A percentile compares a stretch with the other conserved stretches of the same genome.
phyloP scores from a whole-genome alignment of 35 echinoderm and acorn worm species.

The Apostichopus japonicus region DNA sequence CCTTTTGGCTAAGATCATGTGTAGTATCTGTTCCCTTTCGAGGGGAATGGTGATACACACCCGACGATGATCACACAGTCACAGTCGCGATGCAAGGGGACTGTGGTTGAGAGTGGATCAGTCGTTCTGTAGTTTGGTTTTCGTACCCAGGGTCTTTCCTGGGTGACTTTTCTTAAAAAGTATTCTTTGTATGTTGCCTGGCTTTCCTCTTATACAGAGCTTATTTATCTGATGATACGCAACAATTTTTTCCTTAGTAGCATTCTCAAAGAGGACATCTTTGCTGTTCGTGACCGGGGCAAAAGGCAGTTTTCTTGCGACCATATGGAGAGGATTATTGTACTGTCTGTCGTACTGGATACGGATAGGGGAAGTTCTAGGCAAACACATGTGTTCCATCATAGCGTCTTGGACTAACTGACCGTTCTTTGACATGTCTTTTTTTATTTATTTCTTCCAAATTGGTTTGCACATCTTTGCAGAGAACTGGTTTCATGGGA shows the following conservation, averaged over 20 bases:
- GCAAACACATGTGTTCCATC: neutral
- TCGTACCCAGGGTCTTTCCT: too few relatives aligned
- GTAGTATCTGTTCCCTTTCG: too few relatives aligned
- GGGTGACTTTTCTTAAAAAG: too few relatives aligned
- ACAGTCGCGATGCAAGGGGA: too few relatives aligned
- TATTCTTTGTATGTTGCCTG: neutral
- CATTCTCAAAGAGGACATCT: conserved; percentile 16
- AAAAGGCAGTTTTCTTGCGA: neutral
- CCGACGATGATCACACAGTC: too few relatives aligned
- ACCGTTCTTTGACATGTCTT: neutral
- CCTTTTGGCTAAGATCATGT: too few relatives aligned
- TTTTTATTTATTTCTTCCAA: neutral
- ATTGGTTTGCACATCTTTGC: neutral
- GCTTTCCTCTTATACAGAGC: neutral
- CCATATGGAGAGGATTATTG: neutral
- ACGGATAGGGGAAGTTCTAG: neutral
- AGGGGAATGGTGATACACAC: too few relatives aligned
- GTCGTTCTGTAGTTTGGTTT: too few relatives aligned
- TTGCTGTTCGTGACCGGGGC: neutral
- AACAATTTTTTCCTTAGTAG: neutral
- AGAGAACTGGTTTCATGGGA: neutral
- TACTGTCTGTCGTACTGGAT: neutral
- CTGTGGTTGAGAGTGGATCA: too few relatives aligned
- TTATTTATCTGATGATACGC: conserved; percentile 7
- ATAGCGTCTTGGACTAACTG: neutral